Evolutionary conservation across 2,888 invertebrate species (phyloP), one percentile per base, ranked within the genome.

Genomic region (Spatulosminthurus flaviceps): DNA sequence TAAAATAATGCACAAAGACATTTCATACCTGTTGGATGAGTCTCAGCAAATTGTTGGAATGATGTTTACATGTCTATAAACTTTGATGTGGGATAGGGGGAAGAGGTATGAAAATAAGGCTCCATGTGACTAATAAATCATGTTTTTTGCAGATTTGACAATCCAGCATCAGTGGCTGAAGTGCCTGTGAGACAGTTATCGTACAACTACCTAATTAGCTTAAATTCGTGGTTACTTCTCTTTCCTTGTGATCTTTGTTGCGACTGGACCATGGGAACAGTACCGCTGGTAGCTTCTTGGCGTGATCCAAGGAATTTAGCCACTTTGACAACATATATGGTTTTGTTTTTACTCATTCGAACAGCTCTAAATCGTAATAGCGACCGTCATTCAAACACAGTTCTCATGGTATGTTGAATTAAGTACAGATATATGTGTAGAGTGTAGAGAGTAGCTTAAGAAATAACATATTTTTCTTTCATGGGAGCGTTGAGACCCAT

Each of bases 181-280:
- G 92, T 93, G 11, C 97, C 97, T 24, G 89, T 91, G 34, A 90
- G 96, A 82, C 97, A 97, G 87, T 89, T 98, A 80, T 96, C 97
- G 21, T 74, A 71, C 89, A 94, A 95, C 88, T 97, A 97, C 89
- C 90, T 98, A 84, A 92, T 96, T 82, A 93, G 95, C 75, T 90
- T 97, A 83, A 98, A 98, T 89, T 90, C 93, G 77, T 96, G 96
- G 94, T 90, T 98, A 83, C 90, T 98, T 83, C 90, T 97, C 77
- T 92, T 94, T 86, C 98, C 98, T 0, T 93, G 93, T 85, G 87
- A 89, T 69, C 67, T 76, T 7, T 76, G 76, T 51, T 66, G 66
- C 88, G 98, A 98, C 89, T 98, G 97, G 97, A 98, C 97, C 69
- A 98, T 98, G 98, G 97, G 95, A 76, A 96, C 96, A 9, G 93